These are phyloP conservation scores for Rousettus leschenaultii DNA, from an alignment of 2,113 vertebrate genomes.

Conservation along the genomic window DNA sequence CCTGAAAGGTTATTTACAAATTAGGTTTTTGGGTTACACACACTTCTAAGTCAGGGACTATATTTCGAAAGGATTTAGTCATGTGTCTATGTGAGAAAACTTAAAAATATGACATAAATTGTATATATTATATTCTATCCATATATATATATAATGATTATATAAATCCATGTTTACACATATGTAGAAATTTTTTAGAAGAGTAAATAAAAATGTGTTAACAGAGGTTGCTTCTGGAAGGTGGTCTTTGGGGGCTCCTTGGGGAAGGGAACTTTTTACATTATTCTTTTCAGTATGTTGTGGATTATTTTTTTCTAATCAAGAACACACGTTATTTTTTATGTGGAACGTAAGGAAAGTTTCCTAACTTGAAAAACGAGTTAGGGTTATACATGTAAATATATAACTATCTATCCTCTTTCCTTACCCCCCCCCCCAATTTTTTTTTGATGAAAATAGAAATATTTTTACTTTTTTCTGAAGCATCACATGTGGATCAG, in stretches of 20 bases:
- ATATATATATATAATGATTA: neutral
- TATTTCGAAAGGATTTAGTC: slow-evolving; percentile 1
- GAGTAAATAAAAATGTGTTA: neutral
- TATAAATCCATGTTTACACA: neutral
- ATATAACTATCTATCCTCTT: neutral
- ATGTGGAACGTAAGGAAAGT: neutral
- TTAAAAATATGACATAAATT: neutral
- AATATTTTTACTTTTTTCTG: neutral
- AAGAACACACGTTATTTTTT: neutral
- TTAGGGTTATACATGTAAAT: neutral
- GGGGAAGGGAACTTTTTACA: neutral
- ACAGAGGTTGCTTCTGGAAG: neutral
- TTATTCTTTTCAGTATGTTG: neutral
- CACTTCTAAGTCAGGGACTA: neutral
- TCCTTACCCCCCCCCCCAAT: neutral
- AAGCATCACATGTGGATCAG: neutral
- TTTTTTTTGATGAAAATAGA: neutral
- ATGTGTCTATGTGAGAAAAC: neutral
- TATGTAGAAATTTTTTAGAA: slow-evolving; percentile 7
- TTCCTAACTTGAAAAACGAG: neutral
- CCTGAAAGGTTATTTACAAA: slow-evolving; percentile 1
- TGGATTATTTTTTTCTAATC: neutral
- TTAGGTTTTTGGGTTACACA: neutral
- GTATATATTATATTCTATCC: neutral
- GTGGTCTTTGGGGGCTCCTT: neutral